These are phyloP conservation scores for Marcusenius ussheri DNA, from an alignment of 2,113 vertebrate species.

Conservation along the genomic window DNA sequence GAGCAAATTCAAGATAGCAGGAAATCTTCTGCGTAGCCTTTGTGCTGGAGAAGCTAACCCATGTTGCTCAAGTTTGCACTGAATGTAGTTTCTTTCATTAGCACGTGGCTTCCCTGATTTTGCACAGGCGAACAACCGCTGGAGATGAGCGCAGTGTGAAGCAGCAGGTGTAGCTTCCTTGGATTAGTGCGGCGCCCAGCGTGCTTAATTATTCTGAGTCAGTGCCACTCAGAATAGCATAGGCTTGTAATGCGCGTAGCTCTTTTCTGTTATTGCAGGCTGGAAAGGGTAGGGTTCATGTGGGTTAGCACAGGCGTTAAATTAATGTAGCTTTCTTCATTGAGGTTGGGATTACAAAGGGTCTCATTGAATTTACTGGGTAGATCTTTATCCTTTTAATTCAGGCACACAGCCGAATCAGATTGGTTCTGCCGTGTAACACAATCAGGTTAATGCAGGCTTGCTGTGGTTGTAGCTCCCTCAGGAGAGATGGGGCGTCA, in stretches of 20 bases:
- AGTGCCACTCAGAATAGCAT: neutral
- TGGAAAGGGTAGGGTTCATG: neutral
- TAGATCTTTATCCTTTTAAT: neutral
- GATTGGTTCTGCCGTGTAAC: neutral
- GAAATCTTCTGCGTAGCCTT: conserved; percentile 24
- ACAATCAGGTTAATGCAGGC: neutral
- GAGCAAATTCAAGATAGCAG: conserved; percentile 26
- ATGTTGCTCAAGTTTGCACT: neutral
- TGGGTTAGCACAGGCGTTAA: neutral
- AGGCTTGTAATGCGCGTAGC: neutral
- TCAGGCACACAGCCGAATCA: neutral
- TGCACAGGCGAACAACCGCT: neutral
- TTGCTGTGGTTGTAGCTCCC: neutral
- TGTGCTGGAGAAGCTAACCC: conserved; percentile 22
- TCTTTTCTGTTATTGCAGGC: conserved; percentile 1
- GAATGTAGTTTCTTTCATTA: neutral
- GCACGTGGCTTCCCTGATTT: neutral
- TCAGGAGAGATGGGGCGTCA: neutral
- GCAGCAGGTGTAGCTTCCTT: neutral
- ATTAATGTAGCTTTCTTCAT: neutral
- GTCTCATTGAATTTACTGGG: neutral
- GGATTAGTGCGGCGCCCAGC: neutral
- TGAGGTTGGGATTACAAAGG: neutral
- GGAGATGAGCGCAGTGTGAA: neutral
- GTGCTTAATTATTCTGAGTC: neutral